These are phyloP conservation scores for Lycaena phlaeas DNA, from an alignment of 2,888 invertebrate genomes.

Conservation along the genomic window DNA sequence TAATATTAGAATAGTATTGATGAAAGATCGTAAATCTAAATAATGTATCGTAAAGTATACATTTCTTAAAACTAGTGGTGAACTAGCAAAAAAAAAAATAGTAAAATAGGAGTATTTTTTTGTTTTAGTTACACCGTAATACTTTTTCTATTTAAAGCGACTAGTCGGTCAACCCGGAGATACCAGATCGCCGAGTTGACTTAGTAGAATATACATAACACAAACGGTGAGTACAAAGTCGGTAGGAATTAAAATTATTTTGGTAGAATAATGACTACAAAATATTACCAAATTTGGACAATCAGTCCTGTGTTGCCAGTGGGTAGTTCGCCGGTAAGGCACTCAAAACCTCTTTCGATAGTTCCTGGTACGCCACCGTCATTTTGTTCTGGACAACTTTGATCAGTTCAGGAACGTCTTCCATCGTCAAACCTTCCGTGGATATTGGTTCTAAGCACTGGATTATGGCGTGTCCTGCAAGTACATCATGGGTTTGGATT, in stretches of 20 bases:
- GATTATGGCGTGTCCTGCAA: slow-evolving; percentile 68
- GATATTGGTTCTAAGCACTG: slow-evolving; percentile 69
- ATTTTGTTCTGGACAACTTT: slow-evolving; percentile 57
- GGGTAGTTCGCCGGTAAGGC: slow-evolving; percentile 63
- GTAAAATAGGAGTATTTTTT: too few species aligned
- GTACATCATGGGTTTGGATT: too few species aligned
- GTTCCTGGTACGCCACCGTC: slow-evolving; percentile 62
- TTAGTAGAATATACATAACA: not conserved
- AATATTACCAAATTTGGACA: not conserved
- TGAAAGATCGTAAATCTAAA: too few species aligned
- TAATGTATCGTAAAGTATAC: too few species aligned
- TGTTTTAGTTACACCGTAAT: not conserved
- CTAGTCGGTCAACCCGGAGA: not conserved
- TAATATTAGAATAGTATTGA: too few species aligned
- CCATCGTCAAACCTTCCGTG: slow-evolving; percentile 58
- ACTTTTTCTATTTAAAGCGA: slow-evolving; percentile 1
- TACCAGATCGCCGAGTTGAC: too few species aligned
- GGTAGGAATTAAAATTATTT: not conserved
- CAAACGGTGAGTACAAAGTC: not conserved
- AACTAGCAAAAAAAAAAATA: too few species aligned
- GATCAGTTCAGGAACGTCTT: slow-evolving; percentile 65
- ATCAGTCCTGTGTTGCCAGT: slow-evolving; percentile 45
- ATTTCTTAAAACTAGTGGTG: not conserved
- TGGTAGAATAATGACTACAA: not conserved
- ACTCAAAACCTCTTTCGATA: slow-evolving; percentile 62